Percentiles rank a stretch among this genome's conserved stretches.
These are phyloP conservation scores for Myiozetetes cayanensis DNA, from an alignment of 2,113 vertebrate genomes.

Conservation along the genomic window DNA sequence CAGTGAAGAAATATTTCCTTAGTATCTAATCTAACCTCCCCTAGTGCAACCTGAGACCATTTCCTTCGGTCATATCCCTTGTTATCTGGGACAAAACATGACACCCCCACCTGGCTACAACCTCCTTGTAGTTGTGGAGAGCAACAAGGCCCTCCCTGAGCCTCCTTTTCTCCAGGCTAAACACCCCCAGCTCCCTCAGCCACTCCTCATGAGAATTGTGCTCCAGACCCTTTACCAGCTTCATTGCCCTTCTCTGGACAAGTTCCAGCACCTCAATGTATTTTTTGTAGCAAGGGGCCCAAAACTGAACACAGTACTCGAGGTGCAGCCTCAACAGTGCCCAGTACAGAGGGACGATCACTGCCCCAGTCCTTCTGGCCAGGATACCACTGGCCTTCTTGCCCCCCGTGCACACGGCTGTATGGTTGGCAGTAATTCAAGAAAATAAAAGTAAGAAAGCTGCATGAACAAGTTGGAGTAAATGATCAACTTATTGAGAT, in stretches of 20 bases:
- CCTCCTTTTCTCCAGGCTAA: not conserved
- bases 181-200: not conserved
- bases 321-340: not conserved
- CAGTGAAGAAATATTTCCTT: not conserved
- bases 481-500: not conserved
- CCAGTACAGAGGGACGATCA: not conserved
- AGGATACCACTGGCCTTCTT: not conserved
- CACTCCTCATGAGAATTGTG: not conserved
- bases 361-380: not conserved
- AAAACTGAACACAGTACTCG: not conserved
- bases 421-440: not conserved
- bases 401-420: no score
- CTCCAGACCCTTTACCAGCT: not conserved
- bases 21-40: not conserved
- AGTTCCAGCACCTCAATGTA: not conserved
- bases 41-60: not conserved
- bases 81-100: not conserved
- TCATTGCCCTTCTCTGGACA: not conserved
- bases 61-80: not conserved
- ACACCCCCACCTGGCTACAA: not conserved
- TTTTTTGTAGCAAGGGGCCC: not conserved
- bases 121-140: not conserved
- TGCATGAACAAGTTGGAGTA: not conserved
- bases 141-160: not conserved
- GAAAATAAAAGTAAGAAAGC: not conserved